phyloP scores from a whole-genome alignment of 2,888 invertebrate genomes.

The Nephrotoma flavescens region DNA sequence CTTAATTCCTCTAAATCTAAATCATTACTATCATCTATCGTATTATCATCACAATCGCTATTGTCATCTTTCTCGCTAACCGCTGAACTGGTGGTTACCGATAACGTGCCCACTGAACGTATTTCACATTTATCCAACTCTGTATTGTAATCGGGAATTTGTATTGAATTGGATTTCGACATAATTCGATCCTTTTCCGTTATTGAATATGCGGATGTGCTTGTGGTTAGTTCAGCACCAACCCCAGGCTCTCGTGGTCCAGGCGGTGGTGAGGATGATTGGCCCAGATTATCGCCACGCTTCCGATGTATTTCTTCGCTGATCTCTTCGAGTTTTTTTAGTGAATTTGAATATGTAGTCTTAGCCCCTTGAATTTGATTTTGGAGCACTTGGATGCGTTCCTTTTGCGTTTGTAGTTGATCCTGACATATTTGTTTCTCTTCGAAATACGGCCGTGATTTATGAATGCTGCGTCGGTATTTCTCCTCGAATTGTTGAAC shows the following conservation, averaged over 20 bases:
- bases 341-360: constrained; percentile 61
- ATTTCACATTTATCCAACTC: constrained; percentile 44
- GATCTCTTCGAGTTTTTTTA: constrained; percentile 74
- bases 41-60: constrained; percentile 19
- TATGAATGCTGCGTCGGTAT: constrained; percentile 64
- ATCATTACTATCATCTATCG: constrained; percentile 17
- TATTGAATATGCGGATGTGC: neutral
- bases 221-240: constrained; percentile 44
- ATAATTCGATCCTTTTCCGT: constrained; percentile 7
- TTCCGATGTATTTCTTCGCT: constrained; percentile 74
- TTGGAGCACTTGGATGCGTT: constrained; percentile 67
- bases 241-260: constrained; percentile 51
- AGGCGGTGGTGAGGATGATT: constrained; percentile 21
- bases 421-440: constrained; percentile 76
- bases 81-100: constrained; percentile 35
- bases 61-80: constrained; percentile 33
- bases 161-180: constrained; percentile 15
- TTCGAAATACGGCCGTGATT: constrained; percentile 83
- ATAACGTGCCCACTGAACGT: constrained; percentile 37
- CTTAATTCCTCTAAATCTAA: constrained; percentile 47
- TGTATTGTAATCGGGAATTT: constrained; percentile 36
- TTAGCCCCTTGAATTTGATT: constrained; percentile 59
- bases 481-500: constrained; percentile 70
- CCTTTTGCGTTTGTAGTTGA: constrained; percentile 72
- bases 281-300: constrained; percentile 22